Base-by-base conservation (phyloP, 2,888 invertebrate genomes). In the Eustalomyia histrio region DNA sequence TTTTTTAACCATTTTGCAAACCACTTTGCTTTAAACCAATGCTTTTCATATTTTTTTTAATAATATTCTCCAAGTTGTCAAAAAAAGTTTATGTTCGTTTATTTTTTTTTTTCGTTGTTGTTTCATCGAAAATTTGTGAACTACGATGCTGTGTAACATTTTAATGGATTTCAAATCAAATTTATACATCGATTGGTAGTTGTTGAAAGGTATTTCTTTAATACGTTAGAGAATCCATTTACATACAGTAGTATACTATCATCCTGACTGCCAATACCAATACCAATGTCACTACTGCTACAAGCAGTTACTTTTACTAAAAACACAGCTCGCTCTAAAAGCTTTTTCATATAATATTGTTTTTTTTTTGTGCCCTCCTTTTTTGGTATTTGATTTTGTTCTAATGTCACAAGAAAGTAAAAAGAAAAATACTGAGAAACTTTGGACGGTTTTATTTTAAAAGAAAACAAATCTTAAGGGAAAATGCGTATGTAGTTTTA, bases 301-400 rank as follows among this genome's bases (percentile, higher is more conserved):
- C 21, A 21, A 21, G 2, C 21, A 3, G 4, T 21, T 29, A 29
- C 29, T 29, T 29, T 29, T 6, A 29, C 29, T 29, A 29, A 6
- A 29, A 60, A 29, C 33, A 58, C 18, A 50, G 69, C 35, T 58
- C 21, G 55, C 74, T 68, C 68, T 80, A 82, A 83, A 84, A 83
- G 86, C 87, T 86, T 86, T 87, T 85, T n/a, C 43, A 47, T 47
- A n/a, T 85, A 85, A 83, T 85, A 47, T 85, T 86, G 85, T 85
- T 85, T 83, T 85, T 83, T 83, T 29, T 29, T 65, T 35, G 16
- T 24, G 12, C 17, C 33, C 18, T 29, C 7, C 29, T 58, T 17
- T 65, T 47, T 75, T 50, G 43, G 21, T 24, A 7, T 10, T 24
- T 0, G 16, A 39, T 74, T 72, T 72, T 60, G 0, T 65, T 80